phyloP scores from a whole-genome alignment of 2,113 vertebrate genomes.

The Phylloscopus trochiloides region DNA sequence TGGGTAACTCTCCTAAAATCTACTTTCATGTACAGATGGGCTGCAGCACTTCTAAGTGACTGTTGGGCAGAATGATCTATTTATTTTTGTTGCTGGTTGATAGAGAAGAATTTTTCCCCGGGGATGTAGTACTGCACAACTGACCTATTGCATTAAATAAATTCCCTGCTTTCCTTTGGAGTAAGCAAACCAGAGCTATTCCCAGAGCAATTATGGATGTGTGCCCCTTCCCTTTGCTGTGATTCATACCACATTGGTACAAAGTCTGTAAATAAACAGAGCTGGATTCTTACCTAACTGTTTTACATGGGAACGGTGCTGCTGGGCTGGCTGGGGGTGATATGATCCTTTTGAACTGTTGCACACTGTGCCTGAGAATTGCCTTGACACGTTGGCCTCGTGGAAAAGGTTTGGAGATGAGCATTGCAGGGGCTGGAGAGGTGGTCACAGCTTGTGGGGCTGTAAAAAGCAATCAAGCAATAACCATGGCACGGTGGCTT shows the following conservation, averaged over 20 bases:
- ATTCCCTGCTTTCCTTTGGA: conserved; percentile 26
- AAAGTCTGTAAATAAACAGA: conserved; percentile 17
- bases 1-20: conserved; percentile 18
- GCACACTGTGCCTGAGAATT: neutral
- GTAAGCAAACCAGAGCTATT: conserved; percentile 22
- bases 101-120: conserved; percentile 35
- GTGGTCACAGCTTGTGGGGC: rapidly evolving
- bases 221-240: conserved; percentile 39
- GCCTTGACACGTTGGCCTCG: rapidly evolving
- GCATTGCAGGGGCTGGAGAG: neutral
- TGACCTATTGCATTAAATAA: conserved; percentile 62
- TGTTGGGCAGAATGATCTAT: conserved; percentile 15
- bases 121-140: conserved; percentile 11
- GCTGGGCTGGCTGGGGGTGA: neutral
- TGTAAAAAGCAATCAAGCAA: neutral
- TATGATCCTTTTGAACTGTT: neutral
- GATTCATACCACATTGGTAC: conserved; percentile 46
- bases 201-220: conserved; percentile 14
- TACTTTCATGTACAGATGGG: neutral
- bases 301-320: neutral
- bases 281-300: neutral
- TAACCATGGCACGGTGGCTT: rapidly evolving
- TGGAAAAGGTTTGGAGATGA: neutral
- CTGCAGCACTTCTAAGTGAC: conserved; percentile 34
- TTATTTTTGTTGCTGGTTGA: conserved; percentile 56